Percentiles rank a stretch among this genome's conserved stretches.
Conservation (phyloP, 2,113 vertebrate genomes). For the Scolopax mira region DNA sequence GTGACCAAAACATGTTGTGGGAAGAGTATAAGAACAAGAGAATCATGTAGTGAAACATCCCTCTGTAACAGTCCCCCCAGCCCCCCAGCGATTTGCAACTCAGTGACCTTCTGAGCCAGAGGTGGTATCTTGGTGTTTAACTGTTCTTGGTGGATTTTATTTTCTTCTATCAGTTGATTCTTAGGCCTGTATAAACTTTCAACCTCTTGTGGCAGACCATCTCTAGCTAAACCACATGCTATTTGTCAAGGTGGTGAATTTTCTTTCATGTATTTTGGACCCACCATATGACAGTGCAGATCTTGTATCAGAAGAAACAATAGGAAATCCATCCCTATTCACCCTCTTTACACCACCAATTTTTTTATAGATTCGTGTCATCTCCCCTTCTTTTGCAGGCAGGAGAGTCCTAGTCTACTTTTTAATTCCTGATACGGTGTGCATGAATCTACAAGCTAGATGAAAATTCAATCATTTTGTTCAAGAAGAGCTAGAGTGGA, state of each 20-base stretch:
- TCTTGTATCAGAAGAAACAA: background rate
- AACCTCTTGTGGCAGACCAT: background rate
- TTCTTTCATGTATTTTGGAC: background rate
- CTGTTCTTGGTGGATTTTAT: background rate
- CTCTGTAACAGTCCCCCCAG: background rate
- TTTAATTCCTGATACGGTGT: background rate
- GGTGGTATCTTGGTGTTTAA: background rate
- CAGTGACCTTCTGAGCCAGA: background rate
- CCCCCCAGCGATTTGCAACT: background rate
- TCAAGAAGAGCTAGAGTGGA: background rate
- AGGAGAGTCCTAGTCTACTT: background rate
- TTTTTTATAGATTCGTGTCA: background rate
- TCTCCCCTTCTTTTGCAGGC: background rate
- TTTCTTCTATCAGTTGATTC: background rate
- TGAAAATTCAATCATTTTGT: background rate
- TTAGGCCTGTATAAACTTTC: background rate
- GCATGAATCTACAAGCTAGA: background rate
- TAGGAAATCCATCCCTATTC: background rate
- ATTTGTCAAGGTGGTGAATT: background rate
- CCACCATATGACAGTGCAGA: background rate
- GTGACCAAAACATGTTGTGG: background rate
- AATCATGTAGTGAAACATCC: background rate
- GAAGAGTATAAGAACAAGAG: background rate
- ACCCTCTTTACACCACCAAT: background rate
- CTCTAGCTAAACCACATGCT: background rate